These are phyloP conservation scores for Sebastes vulpes DNA, from an alignment of 2,797 vertebrate genomes.

Conservation along the genomic window DNA sequence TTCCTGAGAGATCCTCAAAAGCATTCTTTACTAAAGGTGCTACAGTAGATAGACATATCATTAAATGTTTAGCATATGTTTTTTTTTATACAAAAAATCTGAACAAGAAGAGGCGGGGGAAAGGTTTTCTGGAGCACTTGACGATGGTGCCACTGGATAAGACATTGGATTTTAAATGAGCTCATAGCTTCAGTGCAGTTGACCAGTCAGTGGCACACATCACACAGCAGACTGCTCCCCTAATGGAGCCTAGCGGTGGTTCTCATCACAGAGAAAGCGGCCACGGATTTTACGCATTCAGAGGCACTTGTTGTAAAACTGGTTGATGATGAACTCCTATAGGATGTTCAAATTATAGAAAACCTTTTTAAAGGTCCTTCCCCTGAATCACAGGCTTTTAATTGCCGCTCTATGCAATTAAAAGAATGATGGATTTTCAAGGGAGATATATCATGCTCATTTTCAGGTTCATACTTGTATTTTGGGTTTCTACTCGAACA, in stretches of 20 bases:
- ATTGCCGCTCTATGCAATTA: neutral
- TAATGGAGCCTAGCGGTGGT: neutral
- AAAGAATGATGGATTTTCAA: neutral
- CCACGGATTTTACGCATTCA: neutral
- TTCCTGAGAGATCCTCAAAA: neutral
- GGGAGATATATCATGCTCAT: too few species aligned
- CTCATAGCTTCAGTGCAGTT: neutral
- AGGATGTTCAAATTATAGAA: neutral
- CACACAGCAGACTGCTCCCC: neutral
- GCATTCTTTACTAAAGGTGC: neutral
- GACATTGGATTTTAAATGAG: neutral
- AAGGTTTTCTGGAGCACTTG: neutral
- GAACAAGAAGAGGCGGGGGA: neutral
- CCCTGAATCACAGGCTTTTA: neutral
- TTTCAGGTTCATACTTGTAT: too few species aligned
- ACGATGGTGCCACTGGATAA: neutral
- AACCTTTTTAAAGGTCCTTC: neutral
- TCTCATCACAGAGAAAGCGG: neutral
- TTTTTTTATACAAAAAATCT: accelerated
- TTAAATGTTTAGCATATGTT: accelerated
- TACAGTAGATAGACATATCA: neutral
- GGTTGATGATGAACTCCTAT: neutral
- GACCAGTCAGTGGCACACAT: neutral
- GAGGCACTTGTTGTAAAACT: neutral
- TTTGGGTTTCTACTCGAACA: too few species aligned